Conservation (phyloP, 1,140 invertebrate genomes). For the Melipona quadrifasciata region DNA sequence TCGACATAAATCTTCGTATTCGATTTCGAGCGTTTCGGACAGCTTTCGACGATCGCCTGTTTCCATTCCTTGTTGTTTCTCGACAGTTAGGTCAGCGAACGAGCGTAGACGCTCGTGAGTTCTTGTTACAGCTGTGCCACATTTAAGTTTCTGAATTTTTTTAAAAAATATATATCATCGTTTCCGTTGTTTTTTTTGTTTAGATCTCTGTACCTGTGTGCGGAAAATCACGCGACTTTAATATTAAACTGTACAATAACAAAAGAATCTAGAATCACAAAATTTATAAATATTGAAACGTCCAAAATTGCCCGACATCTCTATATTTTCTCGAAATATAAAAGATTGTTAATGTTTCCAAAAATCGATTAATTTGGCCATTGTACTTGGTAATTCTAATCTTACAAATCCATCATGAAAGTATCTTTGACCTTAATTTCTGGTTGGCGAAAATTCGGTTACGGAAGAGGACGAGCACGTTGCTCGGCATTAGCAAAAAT, state of each 20-base stretch:
- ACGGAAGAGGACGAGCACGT: constrained; percentile 31
- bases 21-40: constrained; percentile 5
- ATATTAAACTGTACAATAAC: no score
- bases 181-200: no score
- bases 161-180: no score
- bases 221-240: no score
- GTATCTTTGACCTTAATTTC: not conserved
- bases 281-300: no score
- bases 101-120: not conserved
- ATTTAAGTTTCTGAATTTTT: no score
- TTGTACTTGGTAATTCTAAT: not conserved
- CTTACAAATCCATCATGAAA: not conserved
- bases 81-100: not conserved
- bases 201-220: no score
- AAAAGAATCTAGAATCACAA: no score
- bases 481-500: constrained; percentile 64
- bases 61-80: not conserved
- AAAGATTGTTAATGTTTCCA: no score
- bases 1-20: constrained; percentile 29
- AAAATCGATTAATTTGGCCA: no score
- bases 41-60: not conserved
- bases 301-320: no score
- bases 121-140: not conserved
- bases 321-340: no score
- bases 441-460: not conserved